Conservation (phyloP, 1,140 invertebrate species). For the Drosophila eugracilis region DNA sequence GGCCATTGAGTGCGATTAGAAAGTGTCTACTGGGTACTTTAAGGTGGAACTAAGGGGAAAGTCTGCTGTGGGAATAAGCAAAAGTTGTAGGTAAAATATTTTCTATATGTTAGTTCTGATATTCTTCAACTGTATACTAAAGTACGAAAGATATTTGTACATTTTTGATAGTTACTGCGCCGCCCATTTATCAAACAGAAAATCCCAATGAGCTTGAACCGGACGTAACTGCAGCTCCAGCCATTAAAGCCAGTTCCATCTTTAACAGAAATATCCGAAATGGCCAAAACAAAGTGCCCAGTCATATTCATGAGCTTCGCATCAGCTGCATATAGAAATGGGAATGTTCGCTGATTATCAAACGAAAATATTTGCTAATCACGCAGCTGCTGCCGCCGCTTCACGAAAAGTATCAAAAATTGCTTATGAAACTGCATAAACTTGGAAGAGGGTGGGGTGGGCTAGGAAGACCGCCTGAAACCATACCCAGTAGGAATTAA, state of each 20-base stretch:
- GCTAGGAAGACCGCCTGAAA: background rate
- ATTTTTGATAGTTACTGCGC: background rate
- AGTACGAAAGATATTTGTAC: background rate
- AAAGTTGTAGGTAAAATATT: too few relatives aligned
- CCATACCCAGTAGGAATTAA: slow-evolving; percentile 49
- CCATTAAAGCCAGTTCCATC: slow-evolving; percentile 35
- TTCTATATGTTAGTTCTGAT: too few relatives aligned
- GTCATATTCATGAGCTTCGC: slow-evolving; percentile 61
- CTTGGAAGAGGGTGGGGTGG: slow-evolving; percentile 26
- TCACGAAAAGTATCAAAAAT: slow-evolving; percentile 62
- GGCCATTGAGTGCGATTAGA: slow-evolving; percentile 19
- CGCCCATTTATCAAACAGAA: slow-evolving; percentile 17
- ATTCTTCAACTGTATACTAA: too few relatives aligned
- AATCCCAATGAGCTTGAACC: slow-evolving; percentile 13
- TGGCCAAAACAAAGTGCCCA: slow-evolving; percentile 32
- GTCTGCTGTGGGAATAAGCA: background rate
- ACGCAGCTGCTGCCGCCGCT: slow-evolving; percentile 60
- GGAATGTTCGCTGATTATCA: slow-evolving; percentile 69
- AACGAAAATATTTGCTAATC: slow-evolving; percentile 76
- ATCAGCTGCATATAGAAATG: slow-evolving; percentile 59
- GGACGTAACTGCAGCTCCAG: slow-evolving; percentile 28
- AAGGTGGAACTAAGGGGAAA: slow-evolving; percentile 7
- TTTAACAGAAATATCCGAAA: slow-evolving; percentile 35
- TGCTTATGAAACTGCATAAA: slow-evolving; percentile 75
- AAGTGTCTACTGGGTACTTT: slow-evolving; percentile 8